Conservation (phyloP, 2,797 vertebrate genomes). For the Acanthurus lineatus region DNA sequence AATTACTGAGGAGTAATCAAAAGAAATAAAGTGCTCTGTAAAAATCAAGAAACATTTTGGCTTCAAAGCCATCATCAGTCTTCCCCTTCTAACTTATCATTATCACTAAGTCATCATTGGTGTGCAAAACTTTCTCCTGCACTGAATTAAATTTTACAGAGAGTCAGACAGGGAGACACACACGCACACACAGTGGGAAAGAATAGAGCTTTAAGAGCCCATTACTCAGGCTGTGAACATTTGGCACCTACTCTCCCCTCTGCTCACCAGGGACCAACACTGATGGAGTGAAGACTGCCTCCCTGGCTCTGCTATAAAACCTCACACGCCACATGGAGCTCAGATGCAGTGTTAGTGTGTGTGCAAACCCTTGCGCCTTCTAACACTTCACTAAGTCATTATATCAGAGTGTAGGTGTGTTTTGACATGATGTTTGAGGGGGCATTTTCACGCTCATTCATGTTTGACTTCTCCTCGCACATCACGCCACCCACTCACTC, state of each 20-base stretch:
- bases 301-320: conserved; percentile 43
- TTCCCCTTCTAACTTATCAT: background rate
- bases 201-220: conserved; percentile 69
- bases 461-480: conserved; percentile 4
- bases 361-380: background rate
- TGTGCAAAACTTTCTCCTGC: conserved; percentile 28
- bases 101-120: conserved; percentile 15
- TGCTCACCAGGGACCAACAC: conserved; percentile 65
- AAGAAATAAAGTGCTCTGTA: conserved; percentile 19
- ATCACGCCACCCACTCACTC: conserved; percentile 6
- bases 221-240: conserved; percentile 77
- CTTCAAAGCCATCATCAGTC: conserved; percentile 21
- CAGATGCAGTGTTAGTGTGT: background rate
- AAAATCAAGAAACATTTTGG: conserved; percentile 41
- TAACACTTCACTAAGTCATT: conserved; percentile 7
- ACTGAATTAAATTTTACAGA: conserved; percentile 41
- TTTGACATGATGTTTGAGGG: conserved; percentile 24
- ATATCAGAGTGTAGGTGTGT: conserved; percentile 11
- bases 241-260: conserved; percentile 70
- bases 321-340: conserved; percentile 31
- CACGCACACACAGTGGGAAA: conserved; percentile 24
- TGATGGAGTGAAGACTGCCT: conserved; percentile 71
- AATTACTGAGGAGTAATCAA: conserved; percentile 28
- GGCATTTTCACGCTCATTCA: conserved; percentile 22
- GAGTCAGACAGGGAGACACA: conserved; percentile 22